Evolutionary conservation across 2,888 invertebrate species (phyloP).

Genomic region (Scelioninae gen. 1): DNA sequence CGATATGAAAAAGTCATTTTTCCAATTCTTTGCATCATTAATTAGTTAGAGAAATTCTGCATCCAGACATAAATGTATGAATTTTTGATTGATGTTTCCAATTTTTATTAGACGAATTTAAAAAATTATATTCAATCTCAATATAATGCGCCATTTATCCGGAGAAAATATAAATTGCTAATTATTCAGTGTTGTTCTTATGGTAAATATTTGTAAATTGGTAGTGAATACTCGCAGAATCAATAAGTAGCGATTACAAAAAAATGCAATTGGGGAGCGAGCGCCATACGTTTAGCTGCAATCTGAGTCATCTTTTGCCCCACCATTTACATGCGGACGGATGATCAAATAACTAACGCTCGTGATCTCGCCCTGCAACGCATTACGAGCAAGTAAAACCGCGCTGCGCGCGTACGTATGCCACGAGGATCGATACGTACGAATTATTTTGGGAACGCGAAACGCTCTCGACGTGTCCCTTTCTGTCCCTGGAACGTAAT

Average conservation of each 20-base stretch:
- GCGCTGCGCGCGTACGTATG: slow-evolving; percentile 51
- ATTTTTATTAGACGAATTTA: no score
- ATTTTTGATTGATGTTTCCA: no score
- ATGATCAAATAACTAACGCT: slow-evolving; percentile 55
- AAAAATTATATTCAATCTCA: no score
- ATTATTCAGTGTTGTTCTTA: no score
- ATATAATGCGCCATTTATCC: background rate
- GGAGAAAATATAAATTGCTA: no score
- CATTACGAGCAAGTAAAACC: slow-evolving; percentile 54
- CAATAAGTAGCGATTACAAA: slow-evolving; percentile 26
- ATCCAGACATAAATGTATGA: no score
- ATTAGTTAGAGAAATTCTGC: no score
- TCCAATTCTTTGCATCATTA: no score
- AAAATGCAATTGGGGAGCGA: slow-evolving; percentile 23
- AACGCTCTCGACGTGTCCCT: slow-evolving; percentile 74
- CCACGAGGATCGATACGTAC: slow-evolving; percentile 79
- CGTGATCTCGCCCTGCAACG: slow-evolving; percentile 56
- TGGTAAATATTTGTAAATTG: no score
- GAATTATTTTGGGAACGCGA: slow-evolving; percentile 79
- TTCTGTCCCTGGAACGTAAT: slow-evolving; percentile 73
- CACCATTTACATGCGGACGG: slow-evolving; percentile 31
- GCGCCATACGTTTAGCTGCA: slow-evolving; percentile 33
- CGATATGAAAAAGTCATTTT: no score
- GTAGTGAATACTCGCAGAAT: slow-evolving; percentile 24
- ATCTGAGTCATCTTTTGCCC: slow-evolving; percentile 47